phyloP scores from a whole-genome alignment of 2,888 invertebrate species.

The Leucania comma region DNA sequence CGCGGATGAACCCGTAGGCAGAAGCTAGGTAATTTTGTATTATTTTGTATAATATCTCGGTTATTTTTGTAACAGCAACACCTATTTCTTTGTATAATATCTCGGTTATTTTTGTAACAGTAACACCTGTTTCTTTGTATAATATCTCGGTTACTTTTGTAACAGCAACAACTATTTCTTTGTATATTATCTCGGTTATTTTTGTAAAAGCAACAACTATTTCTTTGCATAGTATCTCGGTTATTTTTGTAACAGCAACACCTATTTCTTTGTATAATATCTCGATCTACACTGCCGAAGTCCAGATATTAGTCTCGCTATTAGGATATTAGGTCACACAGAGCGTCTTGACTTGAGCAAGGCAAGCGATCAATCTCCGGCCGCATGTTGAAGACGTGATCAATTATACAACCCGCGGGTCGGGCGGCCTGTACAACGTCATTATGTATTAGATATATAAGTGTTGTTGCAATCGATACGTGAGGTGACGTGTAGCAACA shows the following conservation, averaged over 20 bases:
- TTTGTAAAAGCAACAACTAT: no score
- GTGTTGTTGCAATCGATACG: slow-evolving; percentile 30
- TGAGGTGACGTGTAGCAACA: background rate
- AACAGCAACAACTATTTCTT: no score
- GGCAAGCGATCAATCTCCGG: slow-evolving; percentile 84
- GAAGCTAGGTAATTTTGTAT: no score
- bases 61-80: no score
- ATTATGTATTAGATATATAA: background rate
- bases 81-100: no score
- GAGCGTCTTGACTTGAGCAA: slow-evolving; percentile 54
- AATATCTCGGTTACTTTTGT: no score
- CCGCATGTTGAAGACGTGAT: slow-evolving; percentile 75
- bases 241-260: background rate
- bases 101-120: background rate
- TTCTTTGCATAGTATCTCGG: no score
- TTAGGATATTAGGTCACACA: slow-evolving; percentile 41
- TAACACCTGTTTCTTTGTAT: background rate
- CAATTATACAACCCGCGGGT: slow-evolving; percentile 69
- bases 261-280: background rate
- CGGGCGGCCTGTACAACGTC: slow-evolving; percentile 6
- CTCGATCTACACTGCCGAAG: background rate
- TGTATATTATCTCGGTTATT: no score
- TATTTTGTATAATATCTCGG: no score
- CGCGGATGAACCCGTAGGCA: no score
- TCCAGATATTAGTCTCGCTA: slow-evolving; percentile 9